phyloP scores from a whole-genome alignment of 2,113 vertebrate genomes.

The Rynchops niger region DNA sequence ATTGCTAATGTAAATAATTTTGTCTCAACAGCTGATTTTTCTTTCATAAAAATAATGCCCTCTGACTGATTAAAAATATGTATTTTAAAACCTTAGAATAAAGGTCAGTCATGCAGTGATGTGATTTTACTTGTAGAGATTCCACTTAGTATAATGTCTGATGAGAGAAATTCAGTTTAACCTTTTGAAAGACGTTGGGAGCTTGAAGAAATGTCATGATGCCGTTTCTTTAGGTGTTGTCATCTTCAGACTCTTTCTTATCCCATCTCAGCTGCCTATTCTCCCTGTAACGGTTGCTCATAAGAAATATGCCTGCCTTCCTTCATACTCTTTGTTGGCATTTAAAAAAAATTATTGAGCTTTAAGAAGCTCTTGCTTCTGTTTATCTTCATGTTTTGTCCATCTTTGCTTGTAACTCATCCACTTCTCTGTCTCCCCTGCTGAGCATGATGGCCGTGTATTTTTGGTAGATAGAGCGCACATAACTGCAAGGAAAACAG shows the following conservation, averaged over 20 bases:
- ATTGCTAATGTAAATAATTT: not conserved
- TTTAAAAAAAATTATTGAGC: not conserved
- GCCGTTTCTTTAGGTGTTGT: not conserved
- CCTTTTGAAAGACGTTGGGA: not conserved
- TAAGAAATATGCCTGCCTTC: not conserved
- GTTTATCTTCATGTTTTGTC: not conserved
- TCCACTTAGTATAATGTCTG: not conserved
- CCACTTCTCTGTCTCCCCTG: not conserved
- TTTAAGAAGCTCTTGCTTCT: not conserved
- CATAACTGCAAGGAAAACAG: not conserved
- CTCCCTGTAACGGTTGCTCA: not conserved
- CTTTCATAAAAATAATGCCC: not conserved
- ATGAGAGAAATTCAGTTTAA: slow-evolving; percentile 9
- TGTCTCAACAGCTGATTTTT: not conserved
- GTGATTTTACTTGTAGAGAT: slow-evolving; percentile 1
- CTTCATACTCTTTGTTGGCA: not conserved
- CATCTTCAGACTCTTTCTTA: not conserved
- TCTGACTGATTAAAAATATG: not conserved
- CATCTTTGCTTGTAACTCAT: not conserved
- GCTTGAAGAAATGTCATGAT: not conserved
- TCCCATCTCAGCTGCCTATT: not conserved
- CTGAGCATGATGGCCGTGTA: not conserved
- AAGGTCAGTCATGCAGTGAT: not conserved
- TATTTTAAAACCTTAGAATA: not conserved
- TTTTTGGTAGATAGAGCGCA: not conserved